A percentile compares a stretch with the other conserved stretches of the same genome.
These are phyloP conservation scores for Eubasilissa regina DNA, from an alignment of 1,140 invertebrate genomes.

Conservation along the genomic window DNA sequence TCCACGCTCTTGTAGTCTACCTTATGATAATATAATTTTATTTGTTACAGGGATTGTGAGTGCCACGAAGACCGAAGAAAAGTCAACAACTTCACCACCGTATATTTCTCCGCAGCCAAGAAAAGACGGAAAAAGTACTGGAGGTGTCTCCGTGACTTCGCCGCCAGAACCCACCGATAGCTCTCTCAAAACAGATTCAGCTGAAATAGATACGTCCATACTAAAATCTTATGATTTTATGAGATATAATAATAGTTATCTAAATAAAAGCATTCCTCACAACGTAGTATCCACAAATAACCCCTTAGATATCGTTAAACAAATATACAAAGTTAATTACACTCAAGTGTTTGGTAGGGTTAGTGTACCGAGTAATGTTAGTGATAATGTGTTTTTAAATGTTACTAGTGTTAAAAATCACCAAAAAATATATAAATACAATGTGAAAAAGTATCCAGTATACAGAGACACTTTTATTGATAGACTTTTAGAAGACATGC, in stretches of 20 bases:
- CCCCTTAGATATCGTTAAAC: constrained; percentile 21
- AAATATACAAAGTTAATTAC: constrained; percentile 30
- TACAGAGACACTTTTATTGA: constrained; percentile 44
- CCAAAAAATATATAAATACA: not conserved
- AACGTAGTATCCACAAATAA: constrained; percentile 21
- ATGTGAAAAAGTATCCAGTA: not conserved
- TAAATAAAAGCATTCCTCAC: constrained; percentile 39
- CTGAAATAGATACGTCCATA: constrained; percentile 54
- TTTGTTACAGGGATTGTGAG: constrained; percentile 45
- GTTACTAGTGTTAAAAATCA: constrained; percentile 21
- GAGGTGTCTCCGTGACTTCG: not conserved
- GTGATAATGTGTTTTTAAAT: constrained; percentile 21
- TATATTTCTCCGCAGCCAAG: constrained; percentile 39
- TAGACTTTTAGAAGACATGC: constrained; percentile 40
- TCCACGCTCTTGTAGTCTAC: too few relatives aligned
- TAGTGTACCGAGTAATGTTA: constrained; percentile 26
- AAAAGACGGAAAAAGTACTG: constrained; percentile 52
- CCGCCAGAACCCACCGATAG: not conserved
- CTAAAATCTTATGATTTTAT: constrained; percentile 57
- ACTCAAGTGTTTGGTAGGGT: constrained; percentile 6
- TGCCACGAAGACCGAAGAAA: constrained; percentile 25
- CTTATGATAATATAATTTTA: constrained; percentile 13
- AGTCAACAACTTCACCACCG: constrained; percentile 11
- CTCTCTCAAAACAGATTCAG: constrained; percentile 21
- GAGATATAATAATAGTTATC: constrained; percentile 41